phyloP scores from a whole-genome alignment of 1,140 invertebrate genomes.

The Drosophila ficusphila region DNA sequence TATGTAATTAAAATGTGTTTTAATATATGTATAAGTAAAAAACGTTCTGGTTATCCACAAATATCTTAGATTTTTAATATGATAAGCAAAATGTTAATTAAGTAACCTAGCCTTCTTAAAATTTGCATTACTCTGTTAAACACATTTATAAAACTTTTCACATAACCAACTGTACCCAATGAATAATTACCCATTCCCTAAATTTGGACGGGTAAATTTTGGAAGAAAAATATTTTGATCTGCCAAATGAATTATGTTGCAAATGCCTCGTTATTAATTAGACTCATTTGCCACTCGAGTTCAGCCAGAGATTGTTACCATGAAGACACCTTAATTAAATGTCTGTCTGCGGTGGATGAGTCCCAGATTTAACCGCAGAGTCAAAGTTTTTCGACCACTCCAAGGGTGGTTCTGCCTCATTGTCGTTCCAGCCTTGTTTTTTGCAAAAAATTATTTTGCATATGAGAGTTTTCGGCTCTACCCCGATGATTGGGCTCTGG shows the following conservation, averaged over 20 bases:
- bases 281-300: slow-evolving; percentile 78
- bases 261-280: slow-evolving; percentile 84
- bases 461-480: slow-evolving; percentile 29
- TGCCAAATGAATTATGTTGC: slow-evolving; percentile 72
- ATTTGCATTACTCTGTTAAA: no score
- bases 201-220: not conserved
- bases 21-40: no score
- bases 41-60: no score
- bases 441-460: slow-evolving; percentile 40
- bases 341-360: slow-evolving; percentile 62
- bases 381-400: slow-evolving; percentile 66
- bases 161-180: not conserved
- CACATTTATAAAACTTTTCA: not conserved
- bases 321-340: slow-evolving; percentile 84
- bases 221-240: slow-evolving; percentile 10
- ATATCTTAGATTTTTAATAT: no score
- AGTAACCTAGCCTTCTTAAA: no score
- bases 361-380: slow-evolving; percentile 61
- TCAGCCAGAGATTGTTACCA: slow-evolving; percentile 62
- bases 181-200: slow-evolving; percentile 25
- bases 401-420: slow-evolving; percentile 23
- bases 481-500: slow-evolving; percentile 28
- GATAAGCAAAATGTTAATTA: no score
- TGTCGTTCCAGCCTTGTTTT: slow-evolving; percentile 33
- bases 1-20: no score